Evolutionary conservation across 2,113 vertebrate genomes (phyloP).

Genomic region (Thalassarche chlororhynchos): DNA sequence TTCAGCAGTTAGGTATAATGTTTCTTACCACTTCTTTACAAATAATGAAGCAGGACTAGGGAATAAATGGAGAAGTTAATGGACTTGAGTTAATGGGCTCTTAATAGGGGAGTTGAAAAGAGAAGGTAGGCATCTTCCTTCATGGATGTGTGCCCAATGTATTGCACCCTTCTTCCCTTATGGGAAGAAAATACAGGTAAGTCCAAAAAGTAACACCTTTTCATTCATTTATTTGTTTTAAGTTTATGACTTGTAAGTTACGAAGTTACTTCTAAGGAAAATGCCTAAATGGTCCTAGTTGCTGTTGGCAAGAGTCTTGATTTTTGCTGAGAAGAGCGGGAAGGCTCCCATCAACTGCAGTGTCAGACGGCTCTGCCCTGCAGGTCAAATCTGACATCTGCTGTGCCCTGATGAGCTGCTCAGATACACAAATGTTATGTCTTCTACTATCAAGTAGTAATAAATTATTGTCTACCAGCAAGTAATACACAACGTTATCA

Average conservation of each 20-base stretch:
- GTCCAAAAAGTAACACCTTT: background rate
- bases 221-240: background rate
- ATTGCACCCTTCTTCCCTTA: background rate
- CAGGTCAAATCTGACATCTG: background rate
- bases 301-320: background rate
- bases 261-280: background rate
- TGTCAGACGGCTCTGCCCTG: background rate
- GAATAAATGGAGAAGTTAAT: background rate
- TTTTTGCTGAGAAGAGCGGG: background rate
- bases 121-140: background rate
- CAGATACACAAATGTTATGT: fast-evolving
- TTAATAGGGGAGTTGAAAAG: background rate
- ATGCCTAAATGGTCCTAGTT: background rate
- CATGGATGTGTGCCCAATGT: background rate
- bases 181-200: background rate
- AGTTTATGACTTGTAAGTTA: background rate
- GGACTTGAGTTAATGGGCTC: background rate
- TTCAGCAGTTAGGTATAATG: background rate
- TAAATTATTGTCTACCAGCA: background rate
- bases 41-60: background rate
- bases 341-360: background rate
- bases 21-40: background rate
- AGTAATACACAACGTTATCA: background rate
- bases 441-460: background rate
- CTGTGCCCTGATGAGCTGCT: background rate